A percentile compares a stretch with the other conserved stretches of the same genome.
phyloP scores from a whole-genome alignment of 1,140 invertebrate species.

The Calephelis virginiensis region DNA sequence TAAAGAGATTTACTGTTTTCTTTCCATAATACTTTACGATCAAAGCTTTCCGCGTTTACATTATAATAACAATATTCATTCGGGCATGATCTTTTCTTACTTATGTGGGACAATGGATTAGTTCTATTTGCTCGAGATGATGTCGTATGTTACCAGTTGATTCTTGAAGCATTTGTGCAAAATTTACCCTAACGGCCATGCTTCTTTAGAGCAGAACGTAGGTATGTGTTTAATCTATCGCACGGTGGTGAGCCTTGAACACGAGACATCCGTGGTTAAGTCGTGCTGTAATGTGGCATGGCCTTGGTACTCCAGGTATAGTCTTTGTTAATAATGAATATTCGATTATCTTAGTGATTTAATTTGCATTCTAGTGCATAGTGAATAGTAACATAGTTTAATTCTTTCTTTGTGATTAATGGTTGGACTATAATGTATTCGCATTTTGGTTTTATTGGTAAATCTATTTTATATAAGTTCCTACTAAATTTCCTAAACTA shows the following conservation, averaged over 20 bases:
- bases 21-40: constrained; percentile 45
- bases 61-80: constrained; percentile 70
- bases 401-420: constrained; percentile 47
- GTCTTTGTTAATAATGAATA: constrained; percentile 53
- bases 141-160: constrained; percentile 53
- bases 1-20: constrained; percentile 72
- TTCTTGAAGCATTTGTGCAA: constrained; percentile 55
- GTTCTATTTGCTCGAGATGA: constrained; percentile 63
- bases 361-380: constrained; percentile 58
- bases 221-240: constrained; percentile 48
- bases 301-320: constrained; percentile 47
- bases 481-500: constrained; percentile 5
- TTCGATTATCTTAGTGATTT: constrained; percentile 46
- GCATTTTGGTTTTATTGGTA: constrained; percentile 25
- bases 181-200: constrained; percentile 54
- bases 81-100: constrained; percentile 67
- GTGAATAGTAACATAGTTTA: constrained; percentile 51
- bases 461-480: neutral
- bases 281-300: constrained; percentile 63
- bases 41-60: constrained; percentile 64
- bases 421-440: constrained; percentile 37
- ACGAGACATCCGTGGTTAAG: constrained; percentile 26
- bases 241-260: constrained; percentile 47
- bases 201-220: constrained; percentile 62
- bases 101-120: constrained; percentile 68